phyloP scores from a whole-genome alignment of 2,797 vertebrate species.

The Smutsia gigantea region DNA sequence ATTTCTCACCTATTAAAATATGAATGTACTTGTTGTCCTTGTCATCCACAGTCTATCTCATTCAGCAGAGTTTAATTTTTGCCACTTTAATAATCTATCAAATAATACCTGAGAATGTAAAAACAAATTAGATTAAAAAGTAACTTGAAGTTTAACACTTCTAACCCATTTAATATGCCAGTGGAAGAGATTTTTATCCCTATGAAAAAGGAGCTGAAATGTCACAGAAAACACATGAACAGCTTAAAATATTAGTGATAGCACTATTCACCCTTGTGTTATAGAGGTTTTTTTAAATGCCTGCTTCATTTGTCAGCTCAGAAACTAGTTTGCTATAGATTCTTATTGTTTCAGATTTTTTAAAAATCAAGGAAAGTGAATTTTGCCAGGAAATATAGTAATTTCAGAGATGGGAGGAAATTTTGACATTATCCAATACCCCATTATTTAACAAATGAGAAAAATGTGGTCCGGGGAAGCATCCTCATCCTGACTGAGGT shows the following conservation, averaged over 20 bases:
- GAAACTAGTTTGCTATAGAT: not conserved
- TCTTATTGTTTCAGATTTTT: slow-evolving; percentile 44
- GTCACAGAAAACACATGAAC: slow-evolving; percentile 9
- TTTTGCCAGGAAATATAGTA: slow-evolving; percentile 55
- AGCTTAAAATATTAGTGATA: not conserved
- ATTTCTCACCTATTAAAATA: slow-evolving; percentile 23
- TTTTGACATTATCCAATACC: not conserved
- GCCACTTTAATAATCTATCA: not conserved
- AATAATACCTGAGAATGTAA: not conserved
- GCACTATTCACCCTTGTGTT: not conserved
- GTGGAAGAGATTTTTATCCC: not conserved
- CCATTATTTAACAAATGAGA: slow-evolving; percentile 4
- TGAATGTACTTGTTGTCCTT: not conserved
- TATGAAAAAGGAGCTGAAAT: not conserved
- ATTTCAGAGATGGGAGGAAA: slow-evolving; percentile 5
- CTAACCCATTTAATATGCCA: not conserved
- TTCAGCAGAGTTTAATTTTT: slow-evolving; percentile 34
- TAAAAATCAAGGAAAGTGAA: not conserved
- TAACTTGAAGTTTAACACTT: not conserved
- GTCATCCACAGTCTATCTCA: not conserved
- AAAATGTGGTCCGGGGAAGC: not conserved
- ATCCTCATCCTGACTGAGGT: not conserved
- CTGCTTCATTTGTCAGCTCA: slow-evolving; percentile 40
- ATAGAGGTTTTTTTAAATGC: not conserved
- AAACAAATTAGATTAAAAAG: slow-evolving; percentile 25